phyloP scores from a whole-genome alignment of 2,888 invertebrate species.

The Acanthacorydalis orientalis region DNA sequence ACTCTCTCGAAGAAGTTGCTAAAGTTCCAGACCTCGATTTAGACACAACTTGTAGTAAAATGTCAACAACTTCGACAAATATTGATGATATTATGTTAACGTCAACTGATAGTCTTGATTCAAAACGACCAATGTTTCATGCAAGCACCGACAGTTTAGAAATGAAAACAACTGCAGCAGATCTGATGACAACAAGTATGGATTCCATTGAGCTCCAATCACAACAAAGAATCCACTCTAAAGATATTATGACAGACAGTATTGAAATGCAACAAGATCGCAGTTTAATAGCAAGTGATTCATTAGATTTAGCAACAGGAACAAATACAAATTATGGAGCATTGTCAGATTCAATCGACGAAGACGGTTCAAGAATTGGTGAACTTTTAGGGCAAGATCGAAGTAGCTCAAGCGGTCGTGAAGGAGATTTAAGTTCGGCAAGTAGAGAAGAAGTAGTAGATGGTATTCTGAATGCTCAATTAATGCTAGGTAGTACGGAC shows the following conservation, averaged over 20 bases:
- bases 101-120: slow-evolving; percentile 45
- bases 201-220: slow-evolving; percentile 33
- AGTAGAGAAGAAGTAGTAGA: slow-evolving; percentile 21
- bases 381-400: slow-evolving; percentile 20
- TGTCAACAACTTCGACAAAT: slow-evolving; percentile 21
- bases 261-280: slow-evolving; percentile 28
- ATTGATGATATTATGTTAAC: slow-evolving; percentile 37
- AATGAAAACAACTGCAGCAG: slow-evolving; percentile 33
- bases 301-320: slow-evolving; percentile 26
- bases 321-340: slow-evolving; percentile 16
- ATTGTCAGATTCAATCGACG: slow-evolving; percentile 30
- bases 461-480: slow-evolving; percentile 22
- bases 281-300: slow-evolving; percentile 31
- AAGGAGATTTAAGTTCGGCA: slow-evolving; percentile 29
- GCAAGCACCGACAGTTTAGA: slow-evolving; percentile 54
- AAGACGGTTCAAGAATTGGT: slow-evolving; percentile 24
- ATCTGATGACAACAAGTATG: slow-evolving; percentile 39
- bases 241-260: slow-evolving; percentile 35
- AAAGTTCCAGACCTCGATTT: slow-evolving; percentile 34
- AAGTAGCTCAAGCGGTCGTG: slow-evolving; percentile 29
- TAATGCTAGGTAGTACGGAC: slow-evolving; percentile 49
- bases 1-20: slow-evolving; percentile 33
- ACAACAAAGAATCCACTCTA: slow-evolving; percentile 12
- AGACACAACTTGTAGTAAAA: slow-evolving; percentile 22
- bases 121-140: slow-evolving; percentile 28